Base-by-base conservation (phyloP, 2,797 vertebrate genomes). In the Sebastiscus tertius region DNA sequence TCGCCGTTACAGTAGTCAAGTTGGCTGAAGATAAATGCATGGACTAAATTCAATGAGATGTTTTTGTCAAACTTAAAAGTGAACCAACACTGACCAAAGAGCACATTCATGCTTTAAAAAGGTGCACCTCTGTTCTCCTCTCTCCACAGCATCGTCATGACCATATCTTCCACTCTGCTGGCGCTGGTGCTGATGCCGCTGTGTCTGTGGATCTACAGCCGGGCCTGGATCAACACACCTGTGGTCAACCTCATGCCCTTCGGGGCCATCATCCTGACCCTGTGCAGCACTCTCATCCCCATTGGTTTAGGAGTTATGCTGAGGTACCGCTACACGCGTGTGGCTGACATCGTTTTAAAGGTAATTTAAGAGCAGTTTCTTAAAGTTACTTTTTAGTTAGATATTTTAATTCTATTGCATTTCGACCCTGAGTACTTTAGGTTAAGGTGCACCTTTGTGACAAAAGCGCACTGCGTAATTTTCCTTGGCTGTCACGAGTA, bases 141-240 rank as follows among this genome's bases (percentile, higher is more conserved):
- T 68, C 66, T 68, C 66, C 80, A 1, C 90, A 99, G 98, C 86
- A 97, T 99, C 89, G 96, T 99, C 93, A 99, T 99, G 98, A 99
- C 98, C 75, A 97, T 97, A 22, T 99, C 98, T 0, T 99, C 98
- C 92, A 98, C 98, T 0, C 87, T 99, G 67, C 96, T 99, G 83
- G 98, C 98, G 52, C 96, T 99, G 20, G 93, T 98, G 70, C 89
- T 99, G 86, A 99, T 99, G 97, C 98, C 98, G 6, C 94, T 99
- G 81, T 99, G 98, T 85, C 95, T 99, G 86, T 99, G 98, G 98
- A 79, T 99, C 91, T 99, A 99, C 92, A 99, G 98, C 82, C 97
- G 97, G 0, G 97, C 97, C 6, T 99, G 98, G 98, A 98, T 99
- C 94, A 96, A 98, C 94, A 99, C 98, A 0, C 96, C 98, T 0